Conservation (phyloP, 2,888 invertebrate genomes). For the Epirrhoe tristata region DNA sequence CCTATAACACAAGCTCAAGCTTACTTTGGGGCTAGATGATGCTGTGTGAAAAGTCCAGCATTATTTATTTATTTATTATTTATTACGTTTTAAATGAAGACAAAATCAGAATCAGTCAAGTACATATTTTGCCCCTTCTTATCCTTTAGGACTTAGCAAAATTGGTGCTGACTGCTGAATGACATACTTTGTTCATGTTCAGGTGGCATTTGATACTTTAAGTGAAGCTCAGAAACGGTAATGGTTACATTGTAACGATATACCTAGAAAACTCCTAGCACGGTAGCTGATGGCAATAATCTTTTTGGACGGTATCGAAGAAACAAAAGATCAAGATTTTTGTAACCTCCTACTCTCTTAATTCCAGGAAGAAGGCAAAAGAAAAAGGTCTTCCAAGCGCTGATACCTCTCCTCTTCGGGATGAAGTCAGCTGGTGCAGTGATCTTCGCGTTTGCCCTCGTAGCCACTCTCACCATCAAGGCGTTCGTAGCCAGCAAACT, state of each 20-base stretch:
- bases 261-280: neutral
- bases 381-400: slow-evolving; percentile 86
- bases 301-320: too few relatives aligned
- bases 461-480: slow-evolving; percentile 88
- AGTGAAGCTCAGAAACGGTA: neutral
- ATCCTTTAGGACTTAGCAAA: neutral
- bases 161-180: neutral
- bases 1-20: too few relatives aligned
- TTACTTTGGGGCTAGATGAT: too few relatives aligned
- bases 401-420: slow-evolving; percentile 88
- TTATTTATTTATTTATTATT: too few relatives aligned
- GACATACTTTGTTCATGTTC: neutral
- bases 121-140: too few relatives aligned
- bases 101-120: too few relatives aligned
- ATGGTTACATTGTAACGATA: neutral
- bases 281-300: too few relatives aligned
- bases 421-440: slow-evolving; percentile 88
- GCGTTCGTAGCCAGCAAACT: slow-evolving; percentile 89
- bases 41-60: too few relatives aligned
- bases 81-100: too few relatives aligned
- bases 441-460: slow-evolving; percentile 86
- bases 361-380: slow-evolving; percentile 75
- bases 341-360: slow-evolving; percentile 4
- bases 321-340: too few relatives aligned
- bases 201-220: neutral